Percentiles rank a stretch among this genome's conserved stretches.
Evolutionary conservation across 2,888 invertebrate species (phyloP).

Genomic region (Drosophila stalkeri): DNA sequence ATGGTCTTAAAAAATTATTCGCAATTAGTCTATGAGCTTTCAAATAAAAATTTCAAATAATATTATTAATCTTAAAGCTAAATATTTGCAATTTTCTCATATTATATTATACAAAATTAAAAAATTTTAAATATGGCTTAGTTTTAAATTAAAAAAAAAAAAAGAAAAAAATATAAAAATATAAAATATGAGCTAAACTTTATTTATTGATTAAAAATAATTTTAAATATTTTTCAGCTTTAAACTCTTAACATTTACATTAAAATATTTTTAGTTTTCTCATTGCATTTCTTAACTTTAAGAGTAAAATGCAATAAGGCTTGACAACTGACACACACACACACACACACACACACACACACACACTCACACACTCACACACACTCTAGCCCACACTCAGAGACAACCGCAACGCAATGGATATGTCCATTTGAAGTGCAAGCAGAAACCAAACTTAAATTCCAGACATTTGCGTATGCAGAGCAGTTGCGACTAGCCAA

Average conservation of each 20-base stretch:
- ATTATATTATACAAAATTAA: too few species aligned
- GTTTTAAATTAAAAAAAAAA: too few species aligned
- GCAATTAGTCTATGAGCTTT: too few species aligned
- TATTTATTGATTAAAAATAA: too few species aligned
- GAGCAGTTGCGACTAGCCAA: conserved; percentile 12
- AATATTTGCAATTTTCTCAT: background rate
- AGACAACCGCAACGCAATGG: conserved; percentile 1
- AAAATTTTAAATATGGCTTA: too few species aligned
- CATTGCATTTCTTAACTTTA: background rate
- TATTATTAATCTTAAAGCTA: background rate
- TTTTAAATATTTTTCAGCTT: too few species aligned
- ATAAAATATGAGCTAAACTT: too few species aligned
- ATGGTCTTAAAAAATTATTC: too few species aligned
- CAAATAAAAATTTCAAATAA: too few species aligned
- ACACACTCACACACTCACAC: background rate
- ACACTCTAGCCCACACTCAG: conserved; percentile 9
- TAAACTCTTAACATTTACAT: too few species aligned
- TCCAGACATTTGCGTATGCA: conserved; percentile 29
- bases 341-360: conserved; percentile 6
- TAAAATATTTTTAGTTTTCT: too few species aligned
- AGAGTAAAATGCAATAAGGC: conserved; percentile 22
- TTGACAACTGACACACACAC: conserved; percentile 13
- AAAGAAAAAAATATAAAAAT: too few species aligned
- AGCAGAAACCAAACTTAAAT: conserved; percentile 36
- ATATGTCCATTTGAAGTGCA: conserved; percentile 50